Conservation (phyloP, 2,113 vertebrate species). For the Apus apus region DNA sequence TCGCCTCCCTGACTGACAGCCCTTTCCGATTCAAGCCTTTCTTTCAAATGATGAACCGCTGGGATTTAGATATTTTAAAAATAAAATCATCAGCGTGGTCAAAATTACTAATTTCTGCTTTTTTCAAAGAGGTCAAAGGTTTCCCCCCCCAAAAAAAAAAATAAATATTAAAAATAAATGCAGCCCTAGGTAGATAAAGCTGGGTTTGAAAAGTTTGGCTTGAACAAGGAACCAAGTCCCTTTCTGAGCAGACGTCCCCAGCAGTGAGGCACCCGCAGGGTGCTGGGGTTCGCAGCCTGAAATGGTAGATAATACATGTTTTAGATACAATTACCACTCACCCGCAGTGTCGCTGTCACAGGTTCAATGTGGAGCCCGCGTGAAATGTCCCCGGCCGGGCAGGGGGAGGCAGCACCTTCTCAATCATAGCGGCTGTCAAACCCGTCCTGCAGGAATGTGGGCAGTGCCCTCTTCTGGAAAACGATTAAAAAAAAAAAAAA, state of each 20-base stretch:
- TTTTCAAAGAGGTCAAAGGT: neutral
- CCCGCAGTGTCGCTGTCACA: neutral
- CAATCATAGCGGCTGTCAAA: neutral
- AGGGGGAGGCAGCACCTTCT: neutral
- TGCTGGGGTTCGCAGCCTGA: neutral
- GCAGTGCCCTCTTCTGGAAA: neutral
- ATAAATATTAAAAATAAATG: too few species aligned
- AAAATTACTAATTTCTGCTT: neutral
- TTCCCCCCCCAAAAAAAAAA: neutral
- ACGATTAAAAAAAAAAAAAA: neutral
- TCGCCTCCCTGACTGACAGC: fast-evolving
- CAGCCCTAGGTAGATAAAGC: too few species aligned
- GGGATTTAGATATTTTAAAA: neutral
- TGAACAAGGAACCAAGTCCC: too few species aligned
- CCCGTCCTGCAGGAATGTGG: neutral
- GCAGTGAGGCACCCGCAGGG: neutral
- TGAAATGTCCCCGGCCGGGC: neutral
- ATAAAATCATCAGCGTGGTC: neutral
- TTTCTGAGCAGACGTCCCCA: neutral
- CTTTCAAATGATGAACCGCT: neutral
- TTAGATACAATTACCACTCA: neutral
- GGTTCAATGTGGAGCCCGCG: neutral
- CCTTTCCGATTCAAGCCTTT: too few species aligned
- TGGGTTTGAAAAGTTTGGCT: neutral
- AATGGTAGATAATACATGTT: too few species aligned